These are phyloP conservation scores for Argyresthia albistria DNA, from an alignment of 2,888 invertebrate species.

Conservation along the genomic window DNA sequence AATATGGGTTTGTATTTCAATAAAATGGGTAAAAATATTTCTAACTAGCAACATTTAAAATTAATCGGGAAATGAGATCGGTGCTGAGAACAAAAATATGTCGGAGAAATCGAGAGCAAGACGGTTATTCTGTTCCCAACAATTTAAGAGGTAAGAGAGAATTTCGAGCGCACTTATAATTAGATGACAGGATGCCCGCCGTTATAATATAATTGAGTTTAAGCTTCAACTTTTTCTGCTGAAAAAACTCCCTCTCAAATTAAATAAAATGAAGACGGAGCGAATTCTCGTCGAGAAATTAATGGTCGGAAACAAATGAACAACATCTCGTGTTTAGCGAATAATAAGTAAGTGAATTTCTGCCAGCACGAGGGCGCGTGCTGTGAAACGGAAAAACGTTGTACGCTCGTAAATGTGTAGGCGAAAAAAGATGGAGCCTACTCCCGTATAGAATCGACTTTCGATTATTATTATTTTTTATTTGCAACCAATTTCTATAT, in stretches of 20 bases:
- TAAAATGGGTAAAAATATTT: too few relatives aligned
- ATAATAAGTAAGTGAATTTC: too few relatives aligned
- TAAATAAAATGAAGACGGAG: neutral
- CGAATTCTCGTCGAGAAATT: neutral
- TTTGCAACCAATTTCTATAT: too few relatives aligned
- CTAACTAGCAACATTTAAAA: neutral
- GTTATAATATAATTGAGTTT: slow-evolving; percentile 7
- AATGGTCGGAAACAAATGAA: neutral
- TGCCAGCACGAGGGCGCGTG: neutral
- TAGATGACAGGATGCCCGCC: slow-evolving; percentile 13
- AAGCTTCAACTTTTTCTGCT: neutral
- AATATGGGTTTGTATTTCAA: too few relatives aligned
- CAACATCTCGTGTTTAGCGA: neutral
- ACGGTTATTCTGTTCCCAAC: slow-evolving; percentile 9
- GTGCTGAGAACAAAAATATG: neutral
- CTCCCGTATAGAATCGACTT: too few relatives aligned
- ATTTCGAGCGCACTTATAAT: slow-evolving; percentile 16
- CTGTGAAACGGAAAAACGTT: neutral
- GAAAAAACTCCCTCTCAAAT: neutral
- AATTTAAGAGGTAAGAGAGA: slow-evolving; percentile 7
- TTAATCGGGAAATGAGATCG: neutral
- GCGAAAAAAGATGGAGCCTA: too few relatives aligned
- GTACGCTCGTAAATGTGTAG: neutral
- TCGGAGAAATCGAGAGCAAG: neutral
- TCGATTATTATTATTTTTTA: too few relatives aligned